Percentiles rank a stretch among this genome's conserved stretches.
Conservation (phyloP, 1,140 invertebrate species). For the Drosophila takahashii region DNA sequence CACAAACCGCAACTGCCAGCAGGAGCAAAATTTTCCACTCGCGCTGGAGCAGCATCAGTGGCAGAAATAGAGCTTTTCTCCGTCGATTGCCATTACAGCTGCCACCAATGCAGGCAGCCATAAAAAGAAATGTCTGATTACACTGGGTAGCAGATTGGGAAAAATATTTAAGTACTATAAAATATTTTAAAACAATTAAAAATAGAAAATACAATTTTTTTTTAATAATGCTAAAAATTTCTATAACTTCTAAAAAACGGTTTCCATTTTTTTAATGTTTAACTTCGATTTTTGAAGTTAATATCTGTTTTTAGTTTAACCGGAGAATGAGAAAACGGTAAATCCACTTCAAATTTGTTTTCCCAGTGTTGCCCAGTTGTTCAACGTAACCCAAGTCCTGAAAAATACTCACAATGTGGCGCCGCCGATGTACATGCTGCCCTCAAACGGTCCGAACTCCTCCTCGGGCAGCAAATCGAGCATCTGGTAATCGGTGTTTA, state of each 20-base stretch:
- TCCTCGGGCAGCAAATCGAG: slow-evolving; percentile 93
- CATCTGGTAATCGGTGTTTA: slow-evolving; percentile 95
- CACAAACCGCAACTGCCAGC: slow-evolving; percentile 71
- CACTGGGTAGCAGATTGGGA: not conserved
- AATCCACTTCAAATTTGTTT: too few relatives aligned
- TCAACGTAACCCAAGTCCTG: not conserved
- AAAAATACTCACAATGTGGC: slow-evolving; percentile 91
- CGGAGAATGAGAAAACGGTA: too few relatives aligned
- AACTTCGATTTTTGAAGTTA: too few relatives aligned
- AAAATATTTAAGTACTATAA: not conserved
- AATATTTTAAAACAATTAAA: not conserved
- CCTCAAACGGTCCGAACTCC: slow-evolving; percentile 95
- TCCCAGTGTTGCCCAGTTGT: not conserved
- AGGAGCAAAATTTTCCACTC: slow-evolving; percentile 16
- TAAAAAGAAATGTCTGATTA: slow-evolving; percentile 57
- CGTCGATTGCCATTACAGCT: slow-evolving; percentile 64
- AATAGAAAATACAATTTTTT: not conserved
- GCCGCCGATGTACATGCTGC: slow-evolving; percentile 96
- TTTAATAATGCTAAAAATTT: too few relatives aligned
- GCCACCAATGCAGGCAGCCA: slow-evolving; percentile 58
- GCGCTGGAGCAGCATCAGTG: slow-evolving; percentile 7
- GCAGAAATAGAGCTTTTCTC: slow-evolving; percentile 47
- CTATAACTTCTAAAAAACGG: too few relatives aligned
- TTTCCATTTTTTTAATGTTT: too few relatives aligned
- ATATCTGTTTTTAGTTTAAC: too few relatives aligned